phyloP scores from a whole-genome alignment of 1,140 invertebrate species.

The Meloidogyne exigua region DNA sequence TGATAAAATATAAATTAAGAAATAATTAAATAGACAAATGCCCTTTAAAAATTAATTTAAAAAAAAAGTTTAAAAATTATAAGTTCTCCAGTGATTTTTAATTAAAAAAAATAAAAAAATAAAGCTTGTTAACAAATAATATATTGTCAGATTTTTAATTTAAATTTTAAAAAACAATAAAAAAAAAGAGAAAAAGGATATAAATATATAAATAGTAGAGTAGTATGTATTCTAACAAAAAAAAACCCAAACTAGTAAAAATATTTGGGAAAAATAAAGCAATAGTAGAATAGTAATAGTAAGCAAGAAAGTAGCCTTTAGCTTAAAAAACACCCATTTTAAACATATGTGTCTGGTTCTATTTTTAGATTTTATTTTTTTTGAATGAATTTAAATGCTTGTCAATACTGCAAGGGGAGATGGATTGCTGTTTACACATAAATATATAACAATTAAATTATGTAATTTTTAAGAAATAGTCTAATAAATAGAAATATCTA shows the following conservation, averaged over 20 bases:
- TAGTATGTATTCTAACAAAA: too few species aligned
- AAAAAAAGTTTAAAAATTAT: neutral
- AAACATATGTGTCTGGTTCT: neutral
- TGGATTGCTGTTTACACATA: too few species aligned
- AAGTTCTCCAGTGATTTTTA: too few species aligned
- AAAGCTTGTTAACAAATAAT: neutral
- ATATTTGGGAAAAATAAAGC: neutral
- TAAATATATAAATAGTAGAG: too few species aligned
- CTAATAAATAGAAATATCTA: neutral
- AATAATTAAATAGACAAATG: neutral
- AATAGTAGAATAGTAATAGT: neutral
- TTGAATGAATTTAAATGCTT: neutral
- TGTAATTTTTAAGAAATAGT: too few species aligned
- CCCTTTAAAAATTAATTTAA: neutral
- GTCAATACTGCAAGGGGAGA: neutral
- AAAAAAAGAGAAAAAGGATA: too few species aligned
- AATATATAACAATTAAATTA: too few species aligned
- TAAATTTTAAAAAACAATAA: too few species aligned
- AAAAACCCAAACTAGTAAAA: neutral
- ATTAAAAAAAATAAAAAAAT: neutral
- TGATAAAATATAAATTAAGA: conserved; percentile 6
- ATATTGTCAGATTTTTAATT: too few species aligned
- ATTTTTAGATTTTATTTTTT: neutral
- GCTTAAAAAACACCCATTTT: neutral
- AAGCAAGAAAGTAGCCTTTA: conserved; percentile 1